These are phyloP conservation scores for Tineola bisselliella DNA, from an alignment of 2,888 invertebrate species.

Conservation along the genomic window DNA sequence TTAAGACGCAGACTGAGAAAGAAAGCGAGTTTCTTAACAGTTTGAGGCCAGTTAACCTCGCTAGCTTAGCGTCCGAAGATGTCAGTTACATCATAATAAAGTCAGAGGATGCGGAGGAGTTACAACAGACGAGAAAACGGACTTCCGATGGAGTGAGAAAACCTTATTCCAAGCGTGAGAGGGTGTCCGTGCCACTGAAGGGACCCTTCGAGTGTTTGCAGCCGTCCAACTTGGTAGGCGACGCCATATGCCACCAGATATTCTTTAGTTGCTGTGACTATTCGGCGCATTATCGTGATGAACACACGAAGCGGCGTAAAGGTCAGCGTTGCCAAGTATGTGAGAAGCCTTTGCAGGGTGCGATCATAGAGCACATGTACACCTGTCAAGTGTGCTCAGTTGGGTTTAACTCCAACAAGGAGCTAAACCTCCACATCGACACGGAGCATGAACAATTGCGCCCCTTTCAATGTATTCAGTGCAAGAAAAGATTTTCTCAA, in stretches of 20 bases:
- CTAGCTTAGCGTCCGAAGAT: constrained; percentile 34
- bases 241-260: constrained; percentile 49
- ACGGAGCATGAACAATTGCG: constrained; percentile 39
- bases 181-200: constrained; percentile 27
- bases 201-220: constrained; percentile 59
- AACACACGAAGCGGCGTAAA: constrained; percentile 44
- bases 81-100: constrained; percentile 57
- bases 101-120: constrained; percentile 10
- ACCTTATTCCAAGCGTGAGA: constrained; percentile 20
- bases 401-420: constrained; percentile 30
- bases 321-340: constrained; percentile 48
- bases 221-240: constrained; percentile 34
- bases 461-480: constrained; percentile 44
- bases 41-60: constrained; percentile 4
- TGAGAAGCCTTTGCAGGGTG: constrained; percentile 36
- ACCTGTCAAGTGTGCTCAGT: constrained; percentile 44
- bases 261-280: constrained; percentile 63
- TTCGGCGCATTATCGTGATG: constrained; percentile 43
- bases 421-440: constrained; percentile 35
- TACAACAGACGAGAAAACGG: constrained; percentile 17
- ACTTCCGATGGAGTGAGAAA: constrained; percentile 18
- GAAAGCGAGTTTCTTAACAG: not conserved
- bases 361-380: constrained; percentile 14
- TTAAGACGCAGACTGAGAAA: not conserved
- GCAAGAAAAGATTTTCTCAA: constrained; percentile 50